Base-by-base conservation (phyloP, 2,113 vertebrate genomes). In the Pipa parva region DNA sequence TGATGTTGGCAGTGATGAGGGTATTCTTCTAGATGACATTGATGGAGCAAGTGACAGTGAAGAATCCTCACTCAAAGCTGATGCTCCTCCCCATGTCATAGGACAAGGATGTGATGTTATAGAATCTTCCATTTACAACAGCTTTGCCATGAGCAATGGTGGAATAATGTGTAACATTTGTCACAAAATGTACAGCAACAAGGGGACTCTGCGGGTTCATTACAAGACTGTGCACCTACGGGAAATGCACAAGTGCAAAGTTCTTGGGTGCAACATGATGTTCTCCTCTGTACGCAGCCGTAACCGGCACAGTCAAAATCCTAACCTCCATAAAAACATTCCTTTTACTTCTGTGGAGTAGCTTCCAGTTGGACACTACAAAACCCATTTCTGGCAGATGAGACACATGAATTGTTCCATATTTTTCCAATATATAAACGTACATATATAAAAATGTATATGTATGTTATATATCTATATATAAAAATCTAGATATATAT, bases 151-250 rank as follows among this genome's bases (percentile, higher is more conserved):
- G 81, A 87, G 85, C 81, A 89, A 87, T 55, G 87, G 86, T 72
- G 94, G 96, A 81, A 93, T 98, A 83, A 89, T 96, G 82, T 99
- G 97, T 88, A 95, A 89, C 87, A 97, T 99, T 83, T 99, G 97
- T 88, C 94, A 95, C 88, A 99, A 99, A 92, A 90, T 95, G 90
- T 99, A 98, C 89, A 99, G 97, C 89, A 99, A 98, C 95, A 99
- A 98, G 84, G 97, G 97, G 80, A 98, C 97, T 11, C 89, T 99
- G 81, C 81, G 97, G 26, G 97, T 99, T 83, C 97, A 99, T 84
- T 99, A 98, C 85, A 99, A 99, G 88, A 98, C 97, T 17, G 97
- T 99, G 80, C 97, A 99, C 81, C 84, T 99, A 81, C 89, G 97
- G 15, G 94, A 99, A 80, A 98, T 99, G 97, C 97, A 99, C 89